A percentile compares a stretch with the other conserved stretches of the same genome.
These are phyloP conservation scores for Phyllostomus hastatus DNA, from an alignment of 2,113 vertebrate genomes.

Conservation along the genomic window DNA sequence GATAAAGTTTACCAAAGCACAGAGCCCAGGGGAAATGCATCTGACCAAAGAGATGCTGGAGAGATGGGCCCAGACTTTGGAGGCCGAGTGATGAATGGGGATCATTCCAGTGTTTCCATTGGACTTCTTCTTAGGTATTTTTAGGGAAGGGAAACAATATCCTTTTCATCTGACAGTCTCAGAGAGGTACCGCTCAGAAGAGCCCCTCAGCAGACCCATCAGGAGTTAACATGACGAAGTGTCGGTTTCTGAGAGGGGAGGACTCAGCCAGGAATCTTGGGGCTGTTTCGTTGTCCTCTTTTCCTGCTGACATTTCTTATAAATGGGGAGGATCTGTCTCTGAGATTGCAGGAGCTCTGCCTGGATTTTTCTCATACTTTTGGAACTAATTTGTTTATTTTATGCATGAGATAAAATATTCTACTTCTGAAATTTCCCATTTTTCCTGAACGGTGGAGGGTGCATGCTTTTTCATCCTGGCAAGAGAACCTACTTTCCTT, in stretches of 20 bases:
- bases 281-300: neutral
- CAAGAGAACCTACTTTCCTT: neutral
- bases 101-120: neutral
- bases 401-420: neutral
- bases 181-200: neutral
- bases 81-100: neutral
- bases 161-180: neutral
- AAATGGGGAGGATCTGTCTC: neutral
- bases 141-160: neutral
- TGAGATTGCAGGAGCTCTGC: neutral
- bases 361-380: neutral
- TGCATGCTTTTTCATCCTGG: neutral
- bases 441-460: neutral
- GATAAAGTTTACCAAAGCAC: neutral
- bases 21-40: neutral
- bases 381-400: neutral
- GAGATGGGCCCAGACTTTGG: neutral
- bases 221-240: neutral
- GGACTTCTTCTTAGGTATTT: neutral
- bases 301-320: neutral
- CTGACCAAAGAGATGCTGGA: neutral
- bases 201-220: neutral
- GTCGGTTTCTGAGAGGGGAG: neutral
- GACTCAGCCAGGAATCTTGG: neutral
- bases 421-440: constrained; percentile 14